Base-by-base conservation (phyloP, 2,113 vertebrate species). In the Macroglossus sobrinus region DNA sequence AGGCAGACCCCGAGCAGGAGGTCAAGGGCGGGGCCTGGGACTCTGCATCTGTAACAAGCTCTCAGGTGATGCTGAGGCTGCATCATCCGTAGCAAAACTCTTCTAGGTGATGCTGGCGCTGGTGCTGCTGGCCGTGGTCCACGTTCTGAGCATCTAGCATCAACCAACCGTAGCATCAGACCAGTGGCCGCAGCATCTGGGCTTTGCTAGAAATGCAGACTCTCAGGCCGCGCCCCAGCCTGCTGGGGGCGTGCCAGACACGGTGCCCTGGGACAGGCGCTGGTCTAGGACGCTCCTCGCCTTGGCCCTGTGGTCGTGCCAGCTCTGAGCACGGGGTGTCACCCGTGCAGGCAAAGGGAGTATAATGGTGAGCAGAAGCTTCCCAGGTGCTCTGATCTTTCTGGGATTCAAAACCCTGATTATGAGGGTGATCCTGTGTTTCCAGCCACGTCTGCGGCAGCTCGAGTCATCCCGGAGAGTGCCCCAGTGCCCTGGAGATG, bases 401-500 rank as follows among this genome's bases (percentile, higher is more conserved):
- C 35, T 24, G 2, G 3, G 74, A 38, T 40, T 3, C 61, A 35
- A 71, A 19, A n/a, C 53, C 47, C 64, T 4, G 10, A 26, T 24
- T 2, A n/a, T 1, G 30, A 72, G 10, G 63, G 76, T 43, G 63
- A 38, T 7, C 40, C 4, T 47, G 85, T 3, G 2, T 90, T 61
- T 82, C 79, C 1, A 2, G 64, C 72, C 45, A 1, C 13, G 64
- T 47, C 10, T 13, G 21, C 5, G 0, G 21, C 1, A 0, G 26
- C 63, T 84, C 45, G 5, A 63, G 11, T 68, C 0, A 8, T 16
- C 94, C 81, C 82, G 97, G 93, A 94, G 87, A 91, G 82, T 11
- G 0, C 69, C 26, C 53, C 0, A 0, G 95, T 19, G 95, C 3
- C 12, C 98, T 97, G 97, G 97, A 98, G 98, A 63, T 97, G 98